These are phyloP conservation scores for Lasioglossum albipes DNA, from an alignment of 1,140 invertebrate genomes.

Conservation along the genomic window DNA sequence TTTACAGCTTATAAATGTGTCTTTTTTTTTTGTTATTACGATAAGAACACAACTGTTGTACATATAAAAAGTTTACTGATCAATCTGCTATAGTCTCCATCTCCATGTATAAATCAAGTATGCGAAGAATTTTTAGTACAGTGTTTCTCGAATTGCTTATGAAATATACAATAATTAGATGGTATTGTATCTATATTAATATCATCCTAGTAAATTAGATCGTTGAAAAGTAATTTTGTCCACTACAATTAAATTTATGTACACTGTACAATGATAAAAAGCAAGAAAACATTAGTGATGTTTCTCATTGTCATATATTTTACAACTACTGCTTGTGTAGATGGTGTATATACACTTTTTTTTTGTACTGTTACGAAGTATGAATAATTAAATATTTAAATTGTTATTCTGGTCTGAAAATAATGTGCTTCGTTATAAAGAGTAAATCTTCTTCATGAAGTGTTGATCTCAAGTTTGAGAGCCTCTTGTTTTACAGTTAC, in stretches of 20 bases:
- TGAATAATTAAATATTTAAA: not conserved
- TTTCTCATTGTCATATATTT: not conserved
- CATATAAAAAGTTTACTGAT: not conserved
- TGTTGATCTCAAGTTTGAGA: conserved; percentile 64
- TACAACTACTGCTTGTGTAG: not conserved
- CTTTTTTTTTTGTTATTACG: not conserved
- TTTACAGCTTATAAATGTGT: conserved; percentile 2
- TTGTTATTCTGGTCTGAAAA: not conserved
- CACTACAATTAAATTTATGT: not conserved
- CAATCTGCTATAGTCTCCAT: conserved; percentile 31
- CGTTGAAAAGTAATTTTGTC: too few species aligned
- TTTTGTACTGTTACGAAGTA: not conserved
- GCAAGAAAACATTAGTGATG: not conserved
- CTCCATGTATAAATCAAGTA: conserved; percentile 38
- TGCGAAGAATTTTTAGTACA: conserved; percentile 22
- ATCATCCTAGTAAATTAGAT: not conserved
- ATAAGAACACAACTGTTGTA: too few species aligned
- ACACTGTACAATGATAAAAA: not conserved
- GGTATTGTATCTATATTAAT: not conserved
- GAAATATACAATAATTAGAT: not conserved
- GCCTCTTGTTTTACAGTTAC: conserved; percentile 78
- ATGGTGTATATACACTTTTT: not conserved
- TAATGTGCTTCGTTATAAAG: not conserved
- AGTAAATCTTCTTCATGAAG: not conserved
- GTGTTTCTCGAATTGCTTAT: conserved; percentile 47